A percentile compares a stretch with the other conserved stretches of the same genome.
Conservation (phyloP, 2,888 invertebrate genomes). For the Hypsopygia costalis region DNA sequence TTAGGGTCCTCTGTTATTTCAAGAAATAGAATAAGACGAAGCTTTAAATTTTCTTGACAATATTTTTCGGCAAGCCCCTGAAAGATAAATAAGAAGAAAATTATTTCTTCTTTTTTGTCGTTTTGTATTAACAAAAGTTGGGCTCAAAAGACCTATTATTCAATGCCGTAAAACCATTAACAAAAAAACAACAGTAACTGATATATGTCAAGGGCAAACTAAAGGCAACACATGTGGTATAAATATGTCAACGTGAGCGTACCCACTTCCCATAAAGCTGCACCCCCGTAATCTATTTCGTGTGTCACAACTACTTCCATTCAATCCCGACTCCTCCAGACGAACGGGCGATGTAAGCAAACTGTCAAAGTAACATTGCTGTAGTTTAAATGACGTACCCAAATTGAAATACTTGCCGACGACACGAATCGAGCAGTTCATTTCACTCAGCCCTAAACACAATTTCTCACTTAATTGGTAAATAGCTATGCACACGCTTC, state of each 20-base stretch:
- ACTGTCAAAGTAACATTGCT: conserved; percentile 50
- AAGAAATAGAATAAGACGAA: too few relatives aligned
- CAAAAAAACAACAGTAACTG: too few relatives aligned
- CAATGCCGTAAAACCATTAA: too few relatives aligned
- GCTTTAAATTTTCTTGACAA: too few relatives aligned
- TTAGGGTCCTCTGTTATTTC: too few relatives aligned
- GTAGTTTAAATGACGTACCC: conserved; percentile 51
- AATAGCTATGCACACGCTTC: too few relatives aligned
- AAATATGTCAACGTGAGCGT: neutral
- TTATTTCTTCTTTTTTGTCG: too few relatives aligned
- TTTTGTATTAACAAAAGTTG: too few relatives aligned
- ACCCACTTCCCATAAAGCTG: conserved; percentile 1
- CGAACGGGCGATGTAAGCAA: conserved; percentile 35
- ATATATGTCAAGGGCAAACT: too few relatives aligned
- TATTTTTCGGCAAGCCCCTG: too few relatives aligned
- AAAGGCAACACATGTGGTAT: neutral
- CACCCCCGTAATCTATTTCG: conserved; percentile 40
- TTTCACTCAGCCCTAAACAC: conserved; percentile 33
- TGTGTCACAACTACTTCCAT: conserved; percentile 44
- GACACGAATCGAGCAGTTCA: conserved; percentile 37
- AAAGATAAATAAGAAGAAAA: too few relatives aligned
- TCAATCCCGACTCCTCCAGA: conserved; percentile 44
- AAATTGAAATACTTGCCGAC: conserved; percentile 50
- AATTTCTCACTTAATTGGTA: conserved; percentile 37
- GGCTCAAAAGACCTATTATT: too few relatives aligned